Base-by-base conservation (phyloP, 1,140 invertebrate genomes). In the Drosophila rufa region DNA sequence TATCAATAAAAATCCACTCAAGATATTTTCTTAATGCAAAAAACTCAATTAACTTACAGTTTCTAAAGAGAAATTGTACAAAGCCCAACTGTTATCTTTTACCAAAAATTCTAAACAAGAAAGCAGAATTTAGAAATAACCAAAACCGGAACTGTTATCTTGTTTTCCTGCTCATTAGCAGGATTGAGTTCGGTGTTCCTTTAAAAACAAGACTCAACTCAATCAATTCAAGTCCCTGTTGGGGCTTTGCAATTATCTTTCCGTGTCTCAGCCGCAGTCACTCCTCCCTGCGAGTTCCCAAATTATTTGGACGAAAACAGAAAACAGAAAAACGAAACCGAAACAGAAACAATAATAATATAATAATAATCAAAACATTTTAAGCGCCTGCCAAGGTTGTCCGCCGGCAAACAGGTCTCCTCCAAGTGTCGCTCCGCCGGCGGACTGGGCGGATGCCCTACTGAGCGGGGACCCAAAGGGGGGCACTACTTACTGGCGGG, bases 341-440 rank as follows among this genome's bases (percentile, higher is more conserved):
- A 53, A 53, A 36, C 50, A 56, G 48, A 79, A 65, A 77, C 30
- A 61, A 86, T 79, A 82, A 70, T 80, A 75, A 80, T 80, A 75
- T 62, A 83, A 84, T 80, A 87, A 89, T 80, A 87, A 89, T 83
- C 80, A 87, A 86, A 86, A 80, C 84, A 87, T 89, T 89, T 87
- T 87, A 87, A 89, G 83, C 83, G 81, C 84, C 81, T 74, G 80
- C 78, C 83, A 87, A 87, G 83, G 83, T 67, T 89, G 84, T 38
- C 55, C 67, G 55, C 53, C 55, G 55, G 68, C 64, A 62, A 57
- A 74, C 55, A 48, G 61, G 65, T 67, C 48, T 40, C 42, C 42
- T 47, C 36, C 15, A n/a, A 15, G 14, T 64, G 25, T 40, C 36
- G 56, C 30, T 64, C 30, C 8, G 30, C 30, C 12, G 17, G 60